Evolutionary conservation across 2,113 vertebrate species (phyloP), one percentile per base, ranked within the genome.

Genomic region (rat (Rattus norvegicus)): DNA sequence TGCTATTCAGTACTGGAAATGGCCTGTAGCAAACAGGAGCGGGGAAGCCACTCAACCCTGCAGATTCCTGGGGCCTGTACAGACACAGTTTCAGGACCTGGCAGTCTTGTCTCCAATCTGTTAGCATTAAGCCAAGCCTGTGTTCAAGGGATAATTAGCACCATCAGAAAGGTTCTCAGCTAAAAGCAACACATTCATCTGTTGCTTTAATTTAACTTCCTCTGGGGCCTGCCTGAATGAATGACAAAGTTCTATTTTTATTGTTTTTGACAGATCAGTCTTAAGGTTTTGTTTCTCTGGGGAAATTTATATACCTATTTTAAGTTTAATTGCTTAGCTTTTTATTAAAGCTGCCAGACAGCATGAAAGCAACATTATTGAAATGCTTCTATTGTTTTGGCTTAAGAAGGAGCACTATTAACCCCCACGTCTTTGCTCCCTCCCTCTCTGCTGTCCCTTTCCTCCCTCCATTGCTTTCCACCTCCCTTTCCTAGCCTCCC

Each of bases 161-260:
- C 39, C 43, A 95, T 70, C 8, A 9, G 65, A 94, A 95, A 85
- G 77, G 90, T 98, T 98, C 88, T 91, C 94, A 97, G 88, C 86
- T 93, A 95, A 97, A 59, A 97, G 59, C 89, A 97, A 73, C 70
- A 79, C 24, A 26, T 94, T 98, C 97, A 95, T 98, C 97, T 97
- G 92, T 91, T 95, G 83, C 69, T 95, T 96, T 98, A 96, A 96
- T 97, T 98, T 94, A 59, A 56, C 95, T 98, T 91, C 59, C 93
- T 97, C 81, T 94, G 89, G 94, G 96, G 96, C 94, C 92, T 97
- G 91, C 56, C 80, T 97, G 88, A 95, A 80, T 97, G 95, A 98
- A 95, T 97, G 95, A 98, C 88, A 86, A 96, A 97, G 77, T 97
- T 98, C 91, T 97, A 52, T 56, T 97, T 97, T 98, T 98, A 98